Percentiles rank a stretch among this genome's conserved stretches.
Conservation (phyloP, 2,797 vertebrate genomes). For the Trachops cirrhosus region DNA sequence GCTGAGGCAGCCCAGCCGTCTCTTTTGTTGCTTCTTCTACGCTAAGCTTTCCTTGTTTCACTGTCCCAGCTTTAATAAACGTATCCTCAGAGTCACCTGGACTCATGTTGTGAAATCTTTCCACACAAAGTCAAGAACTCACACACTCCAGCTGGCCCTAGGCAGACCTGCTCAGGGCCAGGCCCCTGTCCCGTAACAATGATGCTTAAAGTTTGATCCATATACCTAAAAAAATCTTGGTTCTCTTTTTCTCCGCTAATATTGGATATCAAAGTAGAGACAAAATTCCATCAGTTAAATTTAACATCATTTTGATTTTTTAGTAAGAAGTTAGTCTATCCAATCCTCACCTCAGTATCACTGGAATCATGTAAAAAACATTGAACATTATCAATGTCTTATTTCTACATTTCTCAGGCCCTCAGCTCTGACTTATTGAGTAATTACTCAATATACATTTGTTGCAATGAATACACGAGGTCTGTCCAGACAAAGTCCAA, state of each 20-base stretch:
- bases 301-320: neutral
- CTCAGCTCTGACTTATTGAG: neutral
- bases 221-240: neutral
- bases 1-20: neutral
- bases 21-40: neutral
- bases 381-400: neutral
- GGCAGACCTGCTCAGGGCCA: neutral
- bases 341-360: neutral
- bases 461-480: neutral
- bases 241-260: neutral
- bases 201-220: neutral
- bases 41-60: neutral
- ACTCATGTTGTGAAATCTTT: neutral
- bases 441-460: neutral
- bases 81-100: neutral
- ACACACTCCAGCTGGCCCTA: neutral
- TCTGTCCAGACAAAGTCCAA: neutral
- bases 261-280: neutral
- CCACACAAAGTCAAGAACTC: neutral
- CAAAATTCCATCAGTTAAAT: neutral
- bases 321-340: neutral
- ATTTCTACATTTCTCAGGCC: neutral
- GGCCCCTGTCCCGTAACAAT: neutral
- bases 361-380: neutral
- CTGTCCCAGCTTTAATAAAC: neutral